phyloP scores from a whole-genome alignment of 2,797 vertebrate species.

The Notoglanidium macrostoma region DNA sequence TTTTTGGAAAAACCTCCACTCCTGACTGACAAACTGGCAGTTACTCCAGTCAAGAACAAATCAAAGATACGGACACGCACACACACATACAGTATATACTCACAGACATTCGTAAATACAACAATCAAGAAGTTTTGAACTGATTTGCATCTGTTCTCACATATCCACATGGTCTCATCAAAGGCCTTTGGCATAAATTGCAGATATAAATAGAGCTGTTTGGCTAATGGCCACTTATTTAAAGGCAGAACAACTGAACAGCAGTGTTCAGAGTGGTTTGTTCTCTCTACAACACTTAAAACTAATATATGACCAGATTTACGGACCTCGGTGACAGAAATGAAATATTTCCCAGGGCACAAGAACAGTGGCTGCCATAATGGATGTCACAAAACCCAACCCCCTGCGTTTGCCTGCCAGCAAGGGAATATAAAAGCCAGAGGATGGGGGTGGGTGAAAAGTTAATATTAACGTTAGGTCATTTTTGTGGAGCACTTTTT shows the following conservation, averaged over 20 bases:
- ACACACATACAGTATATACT: constrained; percentile 7
- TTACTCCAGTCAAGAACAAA: constrained; percentile 2
- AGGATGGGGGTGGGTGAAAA: not conserved
- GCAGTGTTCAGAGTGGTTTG: constrained; percentile 25
- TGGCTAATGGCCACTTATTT: constrained; percentile 34
- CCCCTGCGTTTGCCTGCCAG: constrained; percentile 46
- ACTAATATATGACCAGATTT: constrained; percentile 47
- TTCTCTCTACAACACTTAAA: constrained; percentile 42
- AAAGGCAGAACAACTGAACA: constrained; percentile 32
- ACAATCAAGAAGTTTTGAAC: not conserved
- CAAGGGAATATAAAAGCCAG: constrained; percentile 60
- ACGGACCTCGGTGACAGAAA: constrained; percentile 50
- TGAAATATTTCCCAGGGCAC: constrained; percentile 45
- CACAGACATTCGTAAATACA: not conserved
- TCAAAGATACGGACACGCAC: constrained; percentile 5
- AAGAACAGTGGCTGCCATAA: constrained; percentile 39
- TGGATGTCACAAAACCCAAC: constrained; percentile 16
- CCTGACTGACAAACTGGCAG: constrained; percentile 35
- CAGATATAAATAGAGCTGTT: constrained; percentile 61
- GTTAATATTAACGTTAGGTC: not conserved
- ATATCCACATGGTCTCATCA: not conserved
- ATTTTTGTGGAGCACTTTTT: not conserved
- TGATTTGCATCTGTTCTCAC: constrained; percentile 24
- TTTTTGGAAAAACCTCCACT: constrained; percentile 39
- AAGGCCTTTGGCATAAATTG: constrained; percentile 45